Base-by-base conservation (phyloP, 2,113 vertebrate species). In the Pelecanus crispus region DNA sequence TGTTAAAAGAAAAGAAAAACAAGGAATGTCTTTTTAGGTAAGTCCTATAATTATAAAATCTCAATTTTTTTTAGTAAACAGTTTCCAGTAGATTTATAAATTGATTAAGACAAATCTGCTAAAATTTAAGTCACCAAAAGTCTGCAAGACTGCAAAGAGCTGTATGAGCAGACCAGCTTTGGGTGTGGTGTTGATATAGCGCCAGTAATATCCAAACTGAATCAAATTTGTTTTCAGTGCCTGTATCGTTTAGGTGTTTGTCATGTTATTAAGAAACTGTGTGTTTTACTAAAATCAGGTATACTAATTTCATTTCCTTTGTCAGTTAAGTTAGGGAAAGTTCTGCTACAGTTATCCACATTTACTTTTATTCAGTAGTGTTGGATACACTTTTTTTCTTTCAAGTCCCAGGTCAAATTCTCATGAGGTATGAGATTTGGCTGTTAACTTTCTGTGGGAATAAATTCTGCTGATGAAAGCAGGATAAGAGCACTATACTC, bases 1-100 rank as follows among this genome's bases (percentile, higher is more conserved):
- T 92, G 19, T 93, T 98, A 93, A 99, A 98, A 96, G 98, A 99
- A 86, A 98, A 98, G 96, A 97, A 95, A 93, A 97, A 38, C 40
- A 98, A 98, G 52, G 98, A 98, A 49, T 97, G 97, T 87, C 81
- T 96, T 38, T 96, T 98, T 89, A 83, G 97, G 98, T 98, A 97
- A 97, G 97, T 86, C 32, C 31, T 94, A 28, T 28, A n/a, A 50
- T 93, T 91, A 59, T 32, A 78, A 84, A 86, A 82, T 44, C 32
- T n/a, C n/a, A 31, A 17, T 10, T 20, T 47, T 2, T 71, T 66
- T 71, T 63, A 28, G 26, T 42, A 58, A 88, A 63, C 13, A 18
- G 3, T 34, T 3, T 91, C n/a, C 14, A 49, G 15, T 74, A 81
- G 52, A 45, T 62, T 62, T 86, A 38, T 55, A 72, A 22, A 70